Evolutionary conservation across 2,113 vertebrate species (phyloP), one percentile per base, ranked within the genome.

Genomic region (Jaculus jaculus): DNA sequence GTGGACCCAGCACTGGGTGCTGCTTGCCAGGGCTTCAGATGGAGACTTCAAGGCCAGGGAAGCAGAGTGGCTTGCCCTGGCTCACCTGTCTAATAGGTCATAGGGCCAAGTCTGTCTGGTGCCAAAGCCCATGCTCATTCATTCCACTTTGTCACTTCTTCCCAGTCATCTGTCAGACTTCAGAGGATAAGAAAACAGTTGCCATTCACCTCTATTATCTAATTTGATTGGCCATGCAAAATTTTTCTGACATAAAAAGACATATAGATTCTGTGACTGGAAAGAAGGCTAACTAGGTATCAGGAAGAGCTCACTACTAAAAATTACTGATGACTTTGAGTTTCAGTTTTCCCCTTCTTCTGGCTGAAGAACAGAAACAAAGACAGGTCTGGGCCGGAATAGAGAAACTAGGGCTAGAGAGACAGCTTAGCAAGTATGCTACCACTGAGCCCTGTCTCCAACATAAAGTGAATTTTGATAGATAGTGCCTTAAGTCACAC

Each of bases 241-340:
- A 86, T 77, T 92, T 83, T 89, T 17, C 17, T 80, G 6, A 58
- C 74, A 89, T n/a, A 74, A 24, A 84, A 78, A 88, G 42, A 69
- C 15, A 72, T 10, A 85, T 84, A 89, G 32, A 8, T 81, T 89
- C 47, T 71, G 3, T 90, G 68, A 51, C 75, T 91, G 60, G 84
- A 95, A 93, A 87, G 47, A 87, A 15, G 7, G 42, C 23, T 61
- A 89, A 80, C 68, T 2, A 87, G 42, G 65, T 24, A 83, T n/a
- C 68, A 63, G 61, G 13, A 92, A 89, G 32, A 32, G 26, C 28
- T 12, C 58, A 68, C 32, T 66, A 74, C 18, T 69, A 83, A 81
- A 92, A 77, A 54, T 72, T 87, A 78, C 17, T 28, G 39, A 18
- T 84, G 54, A 87, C n/a, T 37, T 68, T 92, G 37, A 91, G 54